phyloP scores from a whole-genome alignment of 1,140 invertebrate genomes.

The Sesamia nonagrioides region DNA sequence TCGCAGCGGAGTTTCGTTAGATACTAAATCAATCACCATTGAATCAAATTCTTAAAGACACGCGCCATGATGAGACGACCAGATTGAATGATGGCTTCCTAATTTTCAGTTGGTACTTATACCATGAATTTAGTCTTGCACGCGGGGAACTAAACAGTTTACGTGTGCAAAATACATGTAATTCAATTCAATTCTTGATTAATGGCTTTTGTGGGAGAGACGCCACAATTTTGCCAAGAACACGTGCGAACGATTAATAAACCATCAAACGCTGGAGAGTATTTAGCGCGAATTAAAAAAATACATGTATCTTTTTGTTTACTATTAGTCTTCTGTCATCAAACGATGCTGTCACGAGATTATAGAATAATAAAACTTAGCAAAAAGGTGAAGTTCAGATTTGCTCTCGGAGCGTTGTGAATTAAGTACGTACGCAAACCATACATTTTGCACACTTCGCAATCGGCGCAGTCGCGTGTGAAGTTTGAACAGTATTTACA shows the following conservation, averaged over 20 bases:
- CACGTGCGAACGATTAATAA: too few species aligned
- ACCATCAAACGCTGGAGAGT: too few species aligned
- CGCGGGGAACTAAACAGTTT: background rate
- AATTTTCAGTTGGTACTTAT: background rate
- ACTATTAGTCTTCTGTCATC: background rate
- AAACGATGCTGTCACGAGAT: conserved; percentile 15
- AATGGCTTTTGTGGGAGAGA: too few species aligned
- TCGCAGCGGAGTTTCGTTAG: background rate
- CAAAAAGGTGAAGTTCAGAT: conserved; percentile 26
- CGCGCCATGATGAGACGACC: background rate
- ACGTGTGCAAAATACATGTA: background rate
- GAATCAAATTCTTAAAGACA: background rate
- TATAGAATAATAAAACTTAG: conserved; percentile 9
- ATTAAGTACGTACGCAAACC: background rate
- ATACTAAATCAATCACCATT: conserved; percentile 11
- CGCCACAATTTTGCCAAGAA: too few species aligned
- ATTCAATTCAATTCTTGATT: too few species aligned
- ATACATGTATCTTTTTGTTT: background rate
- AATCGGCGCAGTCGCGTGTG: too few species aligned
- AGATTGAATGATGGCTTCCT: background rate
- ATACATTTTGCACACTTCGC: too few species aligned
- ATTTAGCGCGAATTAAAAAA: too few species aligned
- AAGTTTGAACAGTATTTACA: too few species aligned
- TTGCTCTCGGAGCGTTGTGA: background rate
- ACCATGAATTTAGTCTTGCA: background rate